These are phyloP conservation scores for Prenolepis imparis DNA, from an alignment of 2,888 invertebrate species.

Conservation along the genomic window DNA sequence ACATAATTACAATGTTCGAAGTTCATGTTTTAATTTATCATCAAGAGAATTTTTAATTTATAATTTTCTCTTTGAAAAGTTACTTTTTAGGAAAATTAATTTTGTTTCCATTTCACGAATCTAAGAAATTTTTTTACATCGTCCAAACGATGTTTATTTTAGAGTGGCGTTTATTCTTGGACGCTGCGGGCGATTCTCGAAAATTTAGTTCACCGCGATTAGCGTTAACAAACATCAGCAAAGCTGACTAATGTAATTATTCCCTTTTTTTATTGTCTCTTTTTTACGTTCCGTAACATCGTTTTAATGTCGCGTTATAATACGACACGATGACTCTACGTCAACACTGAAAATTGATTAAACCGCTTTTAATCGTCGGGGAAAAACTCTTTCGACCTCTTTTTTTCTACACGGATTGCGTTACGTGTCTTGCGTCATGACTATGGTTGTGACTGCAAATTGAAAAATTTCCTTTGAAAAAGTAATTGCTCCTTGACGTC, in stretches of 20 bases:
- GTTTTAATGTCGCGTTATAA: conserved; percentile 13
- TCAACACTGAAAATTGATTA: conserved; percentile 2
- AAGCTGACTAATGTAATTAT: conserved; percentile 7
- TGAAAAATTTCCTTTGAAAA: conserved; percentile 69
- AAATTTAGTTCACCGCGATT: conserved; percentile 16
- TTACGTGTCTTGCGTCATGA: conserved; percentile 57
- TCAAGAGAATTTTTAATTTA: neutral
- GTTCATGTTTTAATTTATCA: neutral
- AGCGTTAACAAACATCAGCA: conserved; percentile 8
- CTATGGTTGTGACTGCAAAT: conserved; percentile 64
- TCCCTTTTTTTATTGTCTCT: neutral
- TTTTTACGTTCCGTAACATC: neutral
- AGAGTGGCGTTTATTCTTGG: no score
- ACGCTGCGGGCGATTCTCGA: conserved; percentile 1
- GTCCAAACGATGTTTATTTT: neutral
- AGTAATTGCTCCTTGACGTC: conserved; percentile 69
- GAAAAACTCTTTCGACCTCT: conserved; percentile 41
- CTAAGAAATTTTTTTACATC: neutral
- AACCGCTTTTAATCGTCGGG: conserved; percentile 30
- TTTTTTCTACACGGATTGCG: conserved; percentile 48
- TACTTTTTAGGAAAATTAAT: neutral
- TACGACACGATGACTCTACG: conserved; percentile 37
- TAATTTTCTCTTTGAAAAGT: neutral
- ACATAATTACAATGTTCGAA: neutral
- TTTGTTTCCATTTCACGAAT: neutral